Evolutionary conservation across 2,797 vertebrate species (phyloP).

Genomic region (Siniperca undulata): DNA sequence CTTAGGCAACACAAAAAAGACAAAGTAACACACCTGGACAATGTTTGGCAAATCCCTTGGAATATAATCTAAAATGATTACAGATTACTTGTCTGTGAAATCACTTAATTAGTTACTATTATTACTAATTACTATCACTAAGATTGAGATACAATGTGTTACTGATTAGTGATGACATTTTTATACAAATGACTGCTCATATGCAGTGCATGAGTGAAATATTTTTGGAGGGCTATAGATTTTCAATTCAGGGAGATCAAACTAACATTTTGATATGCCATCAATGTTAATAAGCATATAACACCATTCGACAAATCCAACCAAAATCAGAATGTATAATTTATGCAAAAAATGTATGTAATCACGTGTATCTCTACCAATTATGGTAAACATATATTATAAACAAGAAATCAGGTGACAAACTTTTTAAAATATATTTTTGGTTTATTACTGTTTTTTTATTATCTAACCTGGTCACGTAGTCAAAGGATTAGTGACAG

Average conservation of each 20-base stretch:
- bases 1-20: slow-evolving; percentile 18
- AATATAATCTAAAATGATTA: slow-evolving; percentile 56
- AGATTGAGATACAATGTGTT: slow-evolving; percentile 50
- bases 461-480: slow-evolving; percentile 11
- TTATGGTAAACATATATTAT: background rate
- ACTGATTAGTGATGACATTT: slow-evolving; percentile 63
- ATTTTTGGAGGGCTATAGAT: background rate
- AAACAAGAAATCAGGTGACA: background rate
- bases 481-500: slow-evolving; percentile 35
- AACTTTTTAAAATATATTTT: background rate
- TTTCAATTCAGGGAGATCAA: slow-evolving; percentile 3
- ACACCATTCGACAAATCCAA: background rate
- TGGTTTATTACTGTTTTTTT: background rate
- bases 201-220: slow-evolving; percentile 4
- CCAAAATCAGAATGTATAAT: background rate
- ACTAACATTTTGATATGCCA: background rate
- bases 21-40: slow-evolving; percentile 36
- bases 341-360: background rate
- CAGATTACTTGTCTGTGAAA: slow-evolving; percentile 72
- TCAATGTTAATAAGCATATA: background rate
- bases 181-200: slow-evolving; percentile 42
- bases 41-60: slow-evolving; percentile 38
- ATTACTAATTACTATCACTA: slow-evolving; percentile 55
- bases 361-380: background rate
- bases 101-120: slow-evolving; percentile 56